Conservation (phyloP, 2,113 vertebrate species). For the Pongo abelii region DNA sequence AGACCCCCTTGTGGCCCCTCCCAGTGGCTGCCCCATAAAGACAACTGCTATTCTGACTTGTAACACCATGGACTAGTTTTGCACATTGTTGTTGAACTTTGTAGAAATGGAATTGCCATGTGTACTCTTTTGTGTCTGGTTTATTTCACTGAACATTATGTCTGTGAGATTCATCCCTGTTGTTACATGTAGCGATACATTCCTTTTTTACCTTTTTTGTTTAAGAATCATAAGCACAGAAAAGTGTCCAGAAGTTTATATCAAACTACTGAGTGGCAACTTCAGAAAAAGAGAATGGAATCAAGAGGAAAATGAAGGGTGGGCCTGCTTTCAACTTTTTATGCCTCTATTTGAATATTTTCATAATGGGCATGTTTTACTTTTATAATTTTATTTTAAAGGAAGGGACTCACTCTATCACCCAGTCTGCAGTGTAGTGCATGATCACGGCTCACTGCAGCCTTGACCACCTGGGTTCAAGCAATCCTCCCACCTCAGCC, state of each 20-base stretch:
- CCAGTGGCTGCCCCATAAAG: not conserved
- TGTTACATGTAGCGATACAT: not conserved
- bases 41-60: not conserved
- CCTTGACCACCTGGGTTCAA: no score
- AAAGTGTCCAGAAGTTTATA: not conserved
- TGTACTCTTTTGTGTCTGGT: not conserved
- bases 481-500: no score
- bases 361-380: not conserved
- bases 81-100: not conserved
- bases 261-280: not conserved
- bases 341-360: not conserved
- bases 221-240: not conserved
- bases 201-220: not conserved
- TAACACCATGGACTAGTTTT: not conserved
- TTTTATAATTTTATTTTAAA: not conserved
- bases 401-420: no score
- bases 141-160: not conserved
- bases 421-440: no score
- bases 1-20: not conserved
- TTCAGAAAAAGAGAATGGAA: slow-evolving; percentile 15
- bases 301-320: not conserved
- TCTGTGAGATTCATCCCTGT: not conserved
- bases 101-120: not conserved
- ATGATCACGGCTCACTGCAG: no score
- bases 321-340: not conserved